phyloP scores from a whole-genome alignment of 1,140 invertebrate genomes.

The Cotesia vestalis region DNA sequence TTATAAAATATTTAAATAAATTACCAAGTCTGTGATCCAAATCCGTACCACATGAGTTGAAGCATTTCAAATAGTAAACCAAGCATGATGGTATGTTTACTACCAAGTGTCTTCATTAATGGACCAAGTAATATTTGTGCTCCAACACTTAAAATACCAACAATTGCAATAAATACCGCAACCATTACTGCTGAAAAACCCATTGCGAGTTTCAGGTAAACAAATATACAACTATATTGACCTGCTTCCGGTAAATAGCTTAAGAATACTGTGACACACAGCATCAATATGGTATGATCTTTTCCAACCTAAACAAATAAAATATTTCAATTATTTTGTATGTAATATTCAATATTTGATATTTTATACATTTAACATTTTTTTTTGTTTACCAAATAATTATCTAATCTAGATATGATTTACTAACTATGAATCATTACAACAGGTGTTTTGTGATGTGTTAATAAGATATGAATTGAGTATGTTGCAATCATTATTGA shows the following conservation, averaged over 20 bases:
- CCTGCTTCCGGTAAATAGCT: slow-evolving; percentile 98
- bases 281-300: slow-evolving; percentile 94
- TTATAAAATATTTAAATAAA: slow-evolving; percentile 36
- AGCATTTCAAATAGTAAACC: slow-evolving; percentile 96
- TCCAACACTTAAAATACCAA: slow-evolving; percentile 95
- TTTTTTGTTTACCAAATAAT: background rate
- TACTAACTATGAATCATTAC: background rate
- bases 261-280: slow-evolving; percentile 96
- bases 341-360: background rate
- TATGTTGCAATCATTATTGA: no score
- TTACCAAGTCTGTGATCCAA: slow-evolving; percentile 85
- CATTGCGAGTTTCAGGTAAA: slow-evolving; percentile 98
- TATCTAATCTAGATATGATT: background rate
- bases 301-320: slow-evolving; percentile 80
- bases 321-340: background rate
- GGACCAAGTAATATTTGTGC: slow-evolving; percentile 91
- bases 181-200: slow-evolving; percentile 95
- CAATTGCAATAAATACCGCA: slow-evolving; percentile 96
- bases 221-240: slow-evolving; percentile 99
- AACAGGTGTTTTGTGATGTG: no score
- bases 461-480: no score
- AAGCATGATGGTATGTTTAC: slow-evolving; percentile 97
- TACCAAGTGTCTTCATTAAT: slow-evolving; percentile 90
- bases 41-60: slow-evolving; percentile 97
- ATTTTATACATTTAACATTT: background rate